Evolutionary conservation across 2,113 vertebrate species (phyloP).

Genomic region (Lycaon pictus): DNA sequence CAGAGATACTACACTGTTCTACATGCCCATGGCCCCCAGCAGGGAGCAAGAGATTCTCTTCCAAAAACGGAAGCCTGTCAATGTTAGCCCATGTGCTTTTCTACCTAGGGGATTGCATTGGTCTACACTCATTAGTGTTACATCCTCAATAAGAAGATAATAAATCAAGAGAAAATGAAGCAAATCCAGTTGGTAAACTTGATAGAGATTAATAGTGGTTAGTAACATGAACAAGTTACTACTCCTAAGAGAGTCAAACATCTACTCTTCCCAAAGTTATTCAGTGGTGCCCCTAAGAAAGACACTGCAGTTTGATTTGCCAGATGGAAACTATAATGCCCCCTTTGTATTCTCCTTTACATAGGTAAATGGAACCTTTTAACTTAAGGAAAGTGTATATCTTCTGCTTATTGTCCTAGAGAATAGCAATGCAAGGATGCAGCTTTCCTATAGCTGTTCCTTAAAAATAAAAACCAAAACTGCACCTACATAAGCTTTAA

Average conservation of each 20-base stretch:
- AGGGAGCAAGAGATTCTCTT: neutral
- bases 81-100: neutral
- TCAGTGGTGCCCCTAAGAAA: neutral
- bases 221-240: neutral
- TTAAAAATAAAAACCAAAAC: slow-evolving; percentile 46
- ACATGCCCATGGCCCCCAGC: neutral
- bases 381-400: neutral
- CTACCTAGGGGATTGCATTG: neutral
- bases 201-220: neutral
- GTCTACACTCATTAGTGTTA: neutral
- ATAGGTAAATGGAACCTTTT: neutral
- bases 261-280: neutral
- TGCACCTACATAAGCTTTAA: neutral
- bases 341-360: neutral
- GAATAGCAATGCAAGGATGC: neutral
- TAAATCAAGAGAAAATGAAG: neutral
- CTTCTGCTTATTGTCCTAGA: neutral
- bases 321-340: neutral
- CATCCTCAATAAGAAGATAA: neutral
- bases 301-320: neutral
- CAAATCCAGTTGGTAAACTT: neutral
- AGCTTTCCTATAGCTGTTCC: neutral
- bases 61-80: neutral
- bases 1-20: neutral
- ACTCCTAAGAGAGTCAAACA: neutral